Evolutionary conservation across 1,140 invertebrate genomes (phyloP).

Genomic region (Leptonema lineaticorne): DNA sequence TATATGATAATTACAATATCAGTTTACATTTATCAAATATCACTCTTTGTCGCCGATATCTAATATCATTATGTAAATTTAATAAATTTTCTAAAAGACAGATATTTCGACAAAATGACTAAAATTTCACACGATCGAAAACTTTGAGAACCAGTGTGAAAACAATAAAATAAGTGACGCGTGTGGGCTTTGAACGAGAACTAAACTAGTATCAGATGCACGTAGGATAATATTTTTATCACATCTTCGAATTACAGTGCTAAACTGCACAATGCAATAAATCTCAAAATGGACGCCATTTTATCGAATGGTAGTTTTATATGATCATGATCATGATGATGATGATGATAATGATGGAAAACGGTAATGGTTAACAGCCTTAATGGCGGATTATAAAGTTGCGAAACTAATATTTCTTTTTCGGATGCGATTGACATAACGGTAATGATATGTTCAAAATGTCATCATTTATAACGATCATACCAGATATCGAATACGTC

Average conservation of each 20-base stretch:
- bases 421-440: not conserved
- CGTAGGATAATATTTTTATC: constrained; percentile 26
- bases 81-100: too few species aligned
- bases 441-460: not conserved
- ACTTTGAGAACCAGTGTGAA: constrained; percentile 4
- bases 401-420: not conserved
- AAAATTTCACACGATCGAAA: too few species aligned
- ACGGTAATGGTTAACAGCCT: too few species aligned
- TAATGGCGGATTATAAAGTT: too few species aligned
- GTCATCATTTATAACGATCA: not conserved
- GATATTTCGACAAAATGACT: too few species aligned
- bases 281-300: not conserved
- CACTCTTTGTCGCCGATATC: too few species aligned
- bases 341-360: too few species aligned
- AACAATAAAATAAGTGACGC: constrained; percentile 9
- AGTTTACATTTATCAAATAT: too few species aligned
- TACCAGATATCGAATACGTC: not conserved
- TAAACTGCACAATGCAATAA: not conserved
- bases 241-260: constrained; percentile 15
- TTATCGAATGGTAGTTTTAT: too few species aligned
- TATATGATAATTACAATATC: too few species aligned
- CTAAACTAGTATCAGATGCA: constrained; percentile 10
- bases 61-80: too few species aligned
- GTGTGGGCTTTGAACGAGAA: constrained; percentile 21
- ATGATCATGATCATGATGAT: too few species aligned